Conservation (phyloP, 1,140 invertebrate species). For the Drosophila burlai region DNA sequence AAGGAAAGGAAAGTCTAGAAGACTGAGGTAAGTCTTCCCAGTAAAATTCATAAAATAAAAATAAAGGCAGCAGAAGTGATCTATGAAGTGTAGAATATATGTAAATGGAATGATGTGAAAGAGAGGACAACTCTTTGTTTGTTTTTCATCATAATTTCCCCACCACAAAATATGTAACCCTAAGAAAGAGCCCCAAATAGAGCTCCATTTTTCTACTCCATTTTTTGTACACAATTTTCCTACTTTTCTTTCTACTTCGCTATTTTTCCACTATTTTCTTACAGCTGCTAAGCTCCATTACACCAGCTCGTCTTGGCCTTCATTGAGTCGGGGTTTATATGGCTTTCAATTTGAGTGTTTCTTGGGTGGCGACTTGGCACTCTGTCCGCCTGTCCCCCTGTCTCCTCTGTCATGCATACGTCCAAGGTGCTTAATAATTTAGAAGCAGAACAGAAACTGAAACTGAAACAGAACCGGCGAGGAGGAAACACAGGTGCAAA, state of each 20-base stretch:
- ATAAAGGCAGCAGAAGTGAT: too few relatives aligned
- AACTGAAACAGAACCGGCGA: neutral
- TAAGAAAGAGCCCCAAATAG: too few relatives aligned
- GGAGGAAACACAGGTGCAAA: constrained; percentile 9
- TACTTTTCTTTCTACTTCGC: too few relatives aligned
- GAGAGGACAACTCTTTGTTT: too few relatives aligned
- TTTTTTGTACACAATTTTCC: too few relatives aligned
- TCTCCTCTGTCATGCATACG: constrained; percentile 46
- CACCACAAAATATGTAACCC: too few relatives aligned
- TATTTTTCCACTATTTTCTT: neutral
- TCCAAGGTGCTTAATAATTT: constrained; percentile 73
- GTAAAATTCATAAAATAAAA: neutral
- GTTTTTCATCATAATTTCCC: too few relatives aligned
- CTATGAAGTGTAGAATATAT: too few relatives aligned
- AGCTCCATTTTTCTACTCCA: too few relatives aligned
- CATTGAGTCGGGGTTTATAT: constrained; percentile 42
- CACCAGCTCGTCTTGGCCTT: constrained; percentile 12
- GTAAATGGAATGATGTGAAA: too few relatives aligned
- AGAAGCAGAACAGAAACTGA: constrained; percentile 14
- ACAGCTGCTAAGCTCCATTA: constrained; percentile 10
- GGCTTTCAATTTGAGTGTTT: constrained; percentile 57
- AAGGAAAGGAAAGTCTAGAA: neutral
- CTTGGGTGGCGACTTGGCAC: constrained; percentile 18
- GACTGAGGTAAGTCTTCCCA: too few relatives aligned
- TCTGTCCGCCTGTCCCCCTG: neutral